These are phyloP conservation scores for Anhinga anhinga DNA, from an alignment of 2,113 vertebrate species.

Conservation along the genomic window DNA sequence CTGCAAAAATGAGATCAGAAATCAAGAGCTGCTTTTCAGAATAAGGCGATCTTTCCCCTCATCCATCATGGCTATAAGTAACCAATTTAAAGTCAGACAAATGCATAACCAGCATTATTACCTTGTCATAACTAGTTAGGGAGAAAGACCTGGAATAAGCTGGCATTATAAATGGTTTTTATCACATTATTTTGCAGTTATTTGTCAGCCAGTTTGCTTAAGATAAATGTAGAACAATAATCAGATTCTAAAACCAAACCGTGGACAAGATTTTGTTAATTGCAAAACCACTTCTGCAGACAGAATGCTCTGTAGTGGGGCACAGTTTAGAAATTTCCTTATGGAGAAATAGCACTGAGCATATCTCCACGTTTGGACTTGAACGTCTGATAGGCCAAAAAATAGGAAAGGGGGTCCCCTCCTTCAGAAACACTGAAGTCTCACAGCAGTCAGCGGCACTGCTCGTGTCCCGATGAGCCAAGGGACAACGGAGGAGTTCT, in stretches of 20 bases:
- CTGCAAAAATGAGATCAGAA: constrained; percentile 92
- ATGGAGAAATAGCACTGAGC: neutral
- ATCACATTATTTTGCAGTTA: constrained; percentile 95
- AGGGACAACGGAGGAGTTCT: too few species aligned
- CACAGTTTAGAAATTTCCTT: neutral
- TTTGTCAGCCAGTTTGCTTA: constrained; percentile 95
- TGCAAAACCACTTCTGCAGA: neutral
- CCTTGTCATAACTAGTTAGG: constrained; percentile 99
- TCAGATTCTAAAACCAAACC: constrained; percentile 81
- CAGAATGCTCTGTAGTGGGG: neutral
- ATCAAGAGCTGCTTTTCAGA: constrained; percentile 92
- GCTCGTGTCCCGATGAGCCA: neutral
- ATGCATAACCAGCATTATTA: constrained; percentile 94
- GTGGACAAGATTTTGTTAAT: constrained; percentile 71
- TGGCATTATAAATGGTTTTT: constrained; percentile 92
- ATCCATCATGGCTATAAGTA: constrained; percentile 99
- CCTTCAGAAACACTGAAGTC: rapidly evolving
- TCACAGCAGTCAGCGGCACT: neutral
- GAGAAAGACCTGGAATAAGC: constrained; percentile 85
- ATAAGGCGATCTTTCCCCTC: constrained; percentile 88
- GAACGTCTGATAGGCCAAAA: neutral
- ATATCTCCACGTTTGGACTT: neutral
- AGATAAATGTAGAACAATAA: constrained; percentile 93
- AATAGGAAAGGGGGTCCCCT: neutral
- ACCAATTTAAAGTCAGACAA: constrained; percentile 96